Evolutionary conservation across 2,113 vertebrate species (phyloP), one percentile per base, ranked within the genome.

Genomic region (Ranitomeya variabilis): DNA sequence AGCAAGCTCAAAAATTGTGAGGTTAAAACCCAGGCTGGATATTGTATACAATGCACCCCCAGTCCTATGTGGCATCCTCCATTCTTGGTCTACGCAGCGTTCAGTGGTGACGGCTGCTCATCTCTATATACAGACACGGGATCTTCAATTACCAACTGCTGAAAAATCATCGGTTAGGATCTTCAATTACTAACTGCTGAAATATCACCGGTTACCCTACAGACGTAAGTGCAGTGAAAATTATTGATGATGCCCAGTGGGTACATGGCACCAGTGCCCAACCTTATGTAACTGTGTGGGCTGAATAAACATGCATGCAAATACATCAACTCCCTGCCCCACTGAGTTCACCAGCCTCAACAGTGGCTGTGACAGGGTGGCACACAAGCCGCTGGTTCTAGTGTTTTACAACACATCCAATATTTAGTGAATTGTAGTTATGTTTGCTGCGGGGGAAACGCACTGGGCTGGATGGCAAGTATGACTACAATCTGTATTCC

Each of bases 231-330:
- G 81, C 45, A 52, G 23, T 15, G 21, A n/a, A 6, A 66, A 69
- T 64, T 54, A 52, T 18, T 52, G 37, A 19, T 52, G 37, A 52
- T 14, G 6, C 21, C 23, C 37, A 18, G 2, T 18, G 71, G 16
- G 31, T 77, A 19, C 31, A 21, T 18, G 37, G 7, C 52, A 54
- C n/a, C 31, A 23, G 21, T 55, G 52, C 77, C 51, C 52, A 79
- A 52, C 4, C 73, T 76, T 2, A 51, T 45, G 76, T 51, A 19
- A 76, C 15, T 59, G 23, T 26, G 23, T 60, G 55, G 78, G 55
- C 78, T 21, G 57, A 81, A 62, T 37, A 31, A 81, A 55, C 57
- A 79, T 60, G 23, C 79, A 81, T 37, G 23, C 57, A 37, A 81
- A 60, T 37, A 26, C n/a, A 80, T 7, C 54, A 74, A 45, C 15